These are phyloP conservation scores for Lasioglossum oenotherae DNA, from an alignment of 2,888 invertebrate genomes.

Conservation along the genomic window DNA sequence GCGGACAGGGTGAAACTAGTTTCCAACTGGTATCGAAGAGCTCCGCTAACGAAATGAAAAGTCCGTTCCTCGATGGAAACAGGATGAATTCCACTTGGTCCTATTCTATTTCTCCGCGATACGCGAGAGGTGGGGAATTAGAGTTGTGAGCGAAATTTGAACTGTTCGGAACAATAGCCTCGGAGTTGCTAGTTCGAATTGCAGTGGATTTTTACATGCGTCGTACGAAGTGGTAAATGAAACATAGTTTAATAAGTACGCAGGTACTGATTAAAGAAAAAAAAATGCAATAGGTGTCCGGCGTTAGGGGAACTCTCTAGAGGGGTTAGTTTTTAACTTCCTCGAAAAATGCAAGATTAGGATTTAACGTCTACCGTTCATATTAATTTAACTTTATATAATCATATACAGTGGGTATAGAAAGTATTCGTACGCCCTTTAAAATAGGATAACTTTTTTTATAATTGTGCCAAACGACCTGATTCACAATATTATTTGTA, in stretches of 20 bases:
- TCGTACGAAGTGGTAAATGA: no score
- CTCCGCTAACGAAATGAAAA: constrained; percentile 29
- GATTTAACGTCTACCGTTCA: no score
- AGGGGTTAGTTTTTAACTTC: not conserved
- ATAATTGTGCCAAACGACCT: no score
- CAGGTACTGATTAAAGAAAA: not conserved
- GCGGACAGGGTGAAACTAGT: constrained; percentile 23
- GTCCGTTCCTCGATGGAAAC: constrained; percentile 5
- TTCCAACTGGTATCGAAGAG: constrained; percentile 9
- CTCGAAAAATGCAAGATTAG: no score
- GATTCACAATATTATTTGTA: no score
- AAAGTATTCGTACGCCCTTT: no score
- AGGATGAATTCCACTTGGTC: not conserved
- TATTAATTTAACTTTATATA: no score
- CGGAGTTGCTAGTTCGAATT: not conserved
- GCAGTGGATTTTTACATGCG: not conserved
- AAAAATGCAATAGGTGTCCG: no score
- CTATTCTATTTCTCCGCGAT: not conserved
- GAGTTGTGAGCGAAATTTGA: not conserved
- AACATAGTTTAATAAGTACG: not conserved
- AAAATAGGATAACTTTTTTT: no score
- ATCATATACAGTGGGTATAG: no score
- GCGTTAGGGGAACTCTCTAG: no score
- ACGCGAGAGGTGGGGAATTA: not conserved
- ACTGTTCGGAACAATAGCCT: not conserved